These are phyloP conservation scores for Watsonalla binaria DNA, from an alignment of 2,888 invertebrate genomes.

Conservation along the genomic window DNA sequence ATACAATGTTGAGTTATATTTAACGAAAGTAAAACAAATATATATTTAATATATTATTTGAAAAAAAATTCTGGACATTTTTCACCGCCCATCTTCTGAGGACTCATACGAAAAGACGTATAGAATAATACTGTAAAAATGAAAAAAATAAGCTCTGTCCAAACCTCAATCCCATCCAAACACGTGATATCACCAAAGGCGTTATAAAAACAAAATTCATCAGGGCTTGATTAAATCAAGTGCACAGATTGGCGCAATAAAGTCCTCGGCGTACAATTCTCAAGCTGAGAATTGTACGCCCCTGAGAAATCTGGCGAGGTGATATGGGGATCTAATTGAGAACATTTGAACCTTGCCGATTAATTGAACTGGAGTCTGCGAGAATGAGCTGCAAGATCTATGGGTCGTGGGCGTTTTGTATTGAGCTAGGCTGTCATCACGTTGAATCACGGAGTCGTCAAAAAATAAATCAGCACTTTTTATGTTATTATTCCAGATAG, in stretches of 20 bases:
- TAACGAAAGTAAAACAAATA: too few relatives aligned
- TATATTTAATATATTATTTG: too few relatives aligned
- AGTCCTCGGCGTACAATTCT: not conserved
- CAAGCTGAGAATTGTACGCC: slow-evolving; percentile 12
- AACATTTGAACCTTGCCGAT: slow-evolving; percentile 18
- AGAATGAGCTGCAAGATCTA: not conserved
- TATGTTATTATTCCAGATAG: too few relatives aligned
- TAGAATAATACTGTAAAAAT: too few relatives aligned
- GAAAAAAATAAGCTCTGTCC: not conserved
- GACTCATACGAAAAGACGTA: too few relatives aligned
- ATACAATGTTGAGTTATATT: too few relatives aligned
- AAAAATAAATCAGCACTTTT: too few relatives aligned
- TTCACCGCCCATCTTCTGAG: too few relatives aligned
- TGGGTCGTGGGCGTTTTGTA: slow-evolving; percentile 5
- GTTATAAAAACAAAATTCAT: not conserved
- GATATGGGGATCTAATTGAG: slow-evolving; percentile 24
- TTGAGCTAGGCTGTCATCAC: not conserved
- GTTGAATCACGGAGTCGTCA: too few relatives aligned
- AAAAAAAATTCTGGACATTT: too few relatives aligned
- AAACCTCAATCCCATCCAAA: not conserved
- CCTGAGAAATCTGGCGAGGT: slow-evolving; percentile 26
- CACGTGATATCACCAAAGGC: not conserved
- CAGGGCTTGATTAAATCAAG: slow-evolving; percentile 2
- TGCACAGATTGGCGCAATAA: not conserved
- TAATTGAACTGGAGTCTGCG: slow-evolving; percentile 22